phyloP scores from a whole-genome alignment of 2,797 vertebrate species.

The Channa striata region DNA sequence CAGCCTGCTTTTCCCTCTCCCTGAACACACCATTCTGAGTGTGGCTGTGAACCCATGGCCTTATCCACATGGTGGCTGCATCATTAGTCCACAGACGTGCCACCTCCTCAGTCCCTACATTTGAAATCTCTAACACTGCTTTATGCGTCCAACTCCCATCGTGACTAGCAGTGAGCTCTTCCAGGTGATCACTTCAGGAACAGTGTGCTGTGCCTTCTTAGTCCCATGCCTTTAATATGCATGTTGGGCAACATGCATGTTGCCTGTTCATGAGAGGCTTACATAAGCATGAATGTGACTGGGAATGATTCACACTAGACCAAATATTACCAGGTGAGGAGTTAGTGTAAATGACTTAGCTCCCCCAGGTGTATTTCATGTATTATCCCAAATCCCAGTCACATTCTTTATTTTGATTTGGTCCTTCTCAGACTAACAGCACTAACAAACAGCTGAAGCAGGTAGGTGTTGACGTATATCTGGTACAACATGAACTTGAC shows the following conservation, averaged over 20 bases:
- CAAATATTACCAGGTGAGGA: slow-evolving; percentile 15
- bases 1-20: slow-evolving; percentile 58
- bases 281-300: slow-evolving; percentile 78
- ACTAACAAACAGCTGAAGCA: slow-evolving; percentile 53
- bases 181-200: slow-evolving; percentile 31
- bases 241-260: slow-evolving; percentile 82
- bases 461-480: slow-evolving; percentile 15
- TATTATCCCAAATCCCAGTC: slow-evolving; percentile 63
- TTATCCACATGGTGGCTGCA: slow-evolving; percentile 77
- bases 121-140: slow-evolving; percentile 79
- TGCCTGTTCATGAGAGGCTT: slow-evolving; percentile 74
- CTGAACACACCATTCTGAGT: slow-evolving; percentile 65
- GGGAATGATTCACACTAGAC: slow-evolving; percentile 52
- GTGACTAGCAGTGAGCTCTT: slow-evolving; percentile 55
- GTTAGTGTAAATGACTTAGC: not conserved
- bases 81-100: slow-evolving; percentile 57
- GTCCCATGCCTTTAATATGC: slow-evolving; percentile 60
- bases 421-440: slow-evolving; percentile 71
- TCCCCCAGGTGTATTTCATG: slow-evolving; percentile 22
- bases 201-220: slow-evolving; percentile 53
- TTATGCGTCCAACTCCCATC: slow-evolving; percentile 60
- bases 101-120: slow-evolving; percentile 55
- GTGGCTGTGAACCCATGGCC: slow-evolving; percentile 73
- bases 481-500: not conserved
- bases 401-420: slow-evolving; percentile 73